Base-by-base conservation (phyloP, 1,140 invertebrate genomes). In the Papilio machaon region DNA sequence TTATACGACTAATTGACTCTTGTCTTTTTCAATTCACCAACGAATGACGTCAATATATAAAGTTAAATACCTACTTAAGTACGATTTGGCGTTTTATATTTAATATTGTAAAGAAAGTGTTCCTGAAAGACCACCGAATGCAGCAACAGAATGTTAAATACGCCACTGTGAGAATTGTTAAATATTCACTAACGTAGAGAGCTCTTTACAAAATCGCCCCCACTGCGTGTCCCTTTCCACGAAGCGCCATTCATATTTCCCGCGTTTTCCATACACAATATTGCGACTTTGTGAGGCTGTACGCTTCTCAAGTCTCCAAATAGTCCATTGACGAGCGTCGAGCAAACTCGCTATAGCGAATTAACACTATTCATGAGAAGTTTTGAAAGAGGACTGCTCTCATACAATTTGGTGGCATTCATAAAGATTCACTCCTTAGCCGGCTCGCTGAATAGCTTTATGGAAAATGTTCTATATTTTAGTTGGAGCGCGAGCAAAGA, bases 291-390 rank as follows among this genome's bases (percentile, higher is more conserved):
- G 74, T 77, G 70, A 73, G 79, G 64, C 64, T 80, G 64, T 47
- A 80, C 64, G 89, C 90, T 92, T 85, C 91, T 91, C 92, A 91
- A 93, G 92, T 89, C 91, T 89, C 91, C 91, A 91, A 93, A 93
- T 91, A 92, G 86, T 91, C 92, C 89, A 93, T 93, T 94, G 90
- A 91, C 88, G 87, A 92, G 91, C 91, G 89, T 90, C 89, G 91
- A 89, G 93, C 91, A 91, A 94, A 94, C 92, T 94, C 93, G 92
- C 91, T 94, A 94, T 94, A 93, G 91, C 91, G 91, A 94, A 92
- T 93, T 94, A 92, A 92, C 91, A 90, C 88, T 90, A 88, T 84
- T 88, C 89, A 88, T 83, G 85, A 89, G 91, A 93, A 94, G 88
- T 93, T 94, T 93, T 94, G 89, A 94, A 94, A 94, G 91, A 93